phyloP scores from a whole-genome alignment of 2,113 vertebrate genomes.

The Gymnorhina tibicen region DNA sequence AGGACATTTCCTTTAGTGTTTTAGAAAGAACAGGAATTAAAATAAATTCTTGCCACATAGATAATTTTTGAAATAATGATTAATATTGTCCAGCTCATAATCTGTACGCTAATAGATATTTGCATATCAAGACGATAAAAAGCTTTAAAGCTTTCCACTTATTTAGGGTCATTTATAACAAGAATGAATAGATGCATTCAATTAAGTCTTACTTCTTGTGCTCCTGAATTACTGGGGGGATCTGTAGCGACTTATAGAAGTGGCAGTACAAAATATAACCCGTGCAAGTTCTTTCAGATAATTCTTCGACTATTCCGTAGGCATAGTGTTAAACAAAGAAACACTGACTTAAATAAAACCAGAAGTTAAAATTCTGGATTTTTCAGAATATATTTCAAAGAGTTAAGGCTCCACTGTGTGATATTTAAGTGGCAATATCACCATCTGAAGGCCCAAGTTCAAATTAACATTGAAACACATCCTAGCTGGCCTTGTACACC shows the following conservation, averaged over 20 bases:
- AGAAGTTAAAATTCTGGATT: not conserved
- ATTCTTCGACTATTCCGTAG: not conserved
- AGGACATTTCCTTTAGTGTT: not conserved
- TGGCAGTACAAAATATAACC: not conserved
- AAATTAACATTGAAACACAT: not conserved
- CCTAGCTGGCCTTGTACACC: not conserved
- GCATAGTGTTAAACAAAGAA: not conserved
- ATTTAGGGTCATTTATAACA: not conserved
- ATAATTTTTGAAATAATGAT: not conserved
- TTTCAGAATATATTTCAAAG: not conserved
- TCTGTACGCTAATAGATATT: not conserved
- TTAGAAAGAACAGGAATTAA: not conserved
- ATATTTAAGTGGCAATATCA: not conserved
- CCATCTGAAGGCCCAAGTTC: not conserved
- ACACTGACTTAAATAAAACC: not conserved
- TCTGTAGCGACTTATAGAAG: not conserved
- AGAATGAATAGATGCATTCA: not conserved
- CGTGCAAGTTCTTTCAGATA: not conserved
- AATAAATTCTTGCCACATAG: not conserved
- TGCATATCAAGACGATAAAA: not conserved
- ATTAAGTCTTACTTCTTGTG: not conserved
- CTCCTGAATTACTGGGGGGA: not conserved
- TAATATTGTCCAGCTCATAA: not conserved
- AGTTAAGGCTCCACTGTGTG: not conserved
- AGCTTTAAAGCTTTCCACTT: not conserved